Conservation (phyloP, 2,113 vertebrate species). For the Xenopus borealis region DNA sequence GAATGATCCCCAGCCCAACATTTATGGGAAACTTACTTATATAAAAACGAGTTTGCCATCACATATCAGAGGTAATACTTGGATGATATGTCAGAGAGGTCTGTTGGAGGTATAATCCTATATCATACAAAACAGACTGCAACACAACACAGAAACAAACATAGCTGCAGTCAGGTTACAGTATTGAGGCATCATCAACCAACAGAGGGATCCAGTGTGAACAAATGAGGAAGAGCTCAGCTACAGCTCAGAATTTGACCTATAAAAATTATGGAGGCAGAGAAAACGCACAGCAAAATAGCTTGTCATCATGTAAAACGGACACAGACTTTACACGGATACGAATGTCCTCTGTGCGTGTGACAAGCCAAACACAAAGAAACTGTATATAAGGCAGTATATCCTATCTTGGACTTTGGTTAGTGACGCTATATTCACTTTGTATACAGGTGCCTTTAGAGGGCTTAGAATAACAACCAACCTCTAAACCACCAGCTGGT, state of each 20-base stretch:
- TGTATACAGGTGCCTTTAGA: slow-evolving; percentile 21
- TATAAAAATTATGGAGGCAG: background rate
- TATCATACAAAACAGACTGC: slow-evolving; percentile 8
- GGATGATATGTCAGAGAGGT: background rate
- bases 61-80: slow-evolving; percentile 23
- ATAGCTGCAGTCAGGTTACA: background rate
- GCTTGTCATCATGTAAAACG: slow-evolving; percentile 15
- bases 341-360: slow-evolving; percentile 1
- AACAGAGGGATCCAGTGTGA: background rate
- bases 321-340: slow-evolving; percentile 20
- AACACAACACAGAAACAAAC: background rate
- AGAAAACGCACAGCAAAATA: no score
- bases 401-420: slow-evolving; percentile 53
- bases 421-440: slow-evolving; percentile 36
- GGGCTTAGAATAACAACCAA: background rate
- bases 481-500: background rate
- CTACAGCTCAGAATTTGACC: background rate
- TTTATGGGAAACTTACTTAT: slow-evolving; percentile 19
- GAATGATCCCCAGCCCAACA: background rate
- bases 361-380: slow-evolving; percentile 35
- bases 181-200: background rate
- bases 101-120: background rate
- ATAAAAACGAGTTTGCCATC: slow-evolving; percentile 43
- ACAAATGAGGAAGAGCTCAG: background rate
- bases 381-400: slow-evolving; percentile 56